Base-by-base conservation (phyloP, 1,140 invertebrate species). In the Drosophila hydei region DNA sequence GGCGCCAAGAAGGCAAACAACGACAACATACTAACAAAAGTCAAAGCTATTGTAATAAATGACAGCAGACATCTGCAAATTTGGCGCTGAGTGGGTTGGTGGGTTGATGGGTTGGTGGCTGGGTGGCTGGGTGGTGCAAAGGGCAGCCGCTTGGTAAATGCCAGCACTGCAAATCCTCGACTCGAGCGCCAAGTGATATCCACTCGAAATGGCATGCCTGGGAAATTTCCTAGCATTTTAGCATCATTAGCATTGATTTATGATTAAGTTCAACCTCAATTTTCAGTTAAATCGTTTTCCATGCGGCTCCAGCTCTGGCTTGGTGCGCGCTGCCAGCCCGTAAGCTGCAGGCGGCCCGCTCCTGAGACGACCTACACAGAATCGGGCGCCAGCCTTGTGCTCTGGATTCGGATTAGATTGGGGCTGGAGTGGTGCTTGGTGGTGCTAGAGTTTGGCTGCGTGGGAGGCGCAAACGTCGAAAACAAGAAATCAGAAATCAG, bases 231-330 rank as follows among this genome's bases (percentile, higher is more conserved):
- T 90, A 90, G 80, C 89, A 90, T 90, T 90, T 89, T 89, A 83
- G 89, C 89, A 90, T 90, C 89, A 90, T 90, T 90, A 90, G 89
- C 89, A 89, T 90, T 90, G 89, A 90, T 90, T 90, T 90, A 90
- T 90, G 89, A 90, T 90, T 90, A 90, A 89, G 89, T 90, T 89
- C 81, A 90, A 90, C 89, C 89, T 90, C 89, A 90, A 90, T 90
- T 90, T 90, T 89, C 89, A 85, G 84, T 84, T 89, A 90, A 90
- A 89, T 89, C 85, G 85, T 84, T 89, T 89, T 84, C 85, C 77
- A 71, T 77, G 76, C 79, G 75, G 61, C 51, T 12, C 36, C 36
- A 38, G 36, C 72, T 42, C 72, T 42, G 43, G 48, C 45, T 40
- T 45, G 58, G 63, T 38, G 67, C 61, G 65, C n/a, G 23, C 65